These are phyloP conservation scores for Tetramorium alpestre DNA, from an alignment of 1,140 invertebrate species.

Conservation along the genomic window DNA sequence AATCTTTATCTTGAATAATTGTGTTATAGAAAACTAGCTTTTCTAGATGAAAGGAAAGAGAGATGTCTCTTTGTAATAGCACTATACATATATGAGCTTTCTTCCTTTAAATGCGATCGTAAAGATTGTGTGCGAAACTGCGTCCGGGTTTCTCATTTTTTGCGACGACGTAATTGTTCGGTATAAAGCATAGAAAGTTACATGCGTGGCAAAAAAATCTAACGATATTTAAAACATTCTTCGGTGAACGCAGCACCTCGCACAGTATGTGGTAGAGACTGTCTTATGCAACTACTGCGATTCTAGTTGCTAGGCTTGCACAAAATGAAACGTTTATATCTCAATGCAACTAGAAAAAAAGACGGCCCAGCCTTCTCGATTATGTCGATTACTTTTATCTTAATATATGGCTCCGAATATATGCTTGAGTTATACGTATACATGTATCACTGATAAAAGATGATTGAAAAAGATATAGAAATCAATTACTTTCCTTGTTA, in stretches of 20 bases:
- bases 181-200: slow-evolving; percentile 42
- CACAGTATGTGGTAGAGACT: slow-evolving; percentile 27
- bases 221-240: slow-evolving; percentile 56
- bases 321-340: slow-evolving; percentile 45
- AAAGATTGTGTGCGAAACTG: neutral
- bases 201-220: slow-evolving; percentile 46
- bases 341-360: slow-evolving; percentile 3
- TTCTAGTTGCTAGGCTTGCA: slow-evolving; percentile 22
- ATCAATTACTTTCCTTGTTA: neutral
- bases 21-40: neutral
- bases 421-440: neutral
- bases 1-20: neutral
- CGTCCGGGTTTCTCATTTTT: slow-evolving; percentile 50
- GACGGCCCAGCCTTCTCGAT: neutral
- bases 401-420: neutral
- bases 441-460: neutral
- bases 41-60: neutral
- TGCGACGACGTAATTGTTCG: slow-evolving; percentile 37
- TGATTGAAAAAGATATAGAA: too few relatives aligned
- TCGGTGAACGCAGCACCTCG: slow-evolving; percentile 30
- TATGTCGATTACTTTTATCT: neutral
- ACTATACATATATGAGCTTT: neutral
- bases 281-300: slow-evolving; percentile 46
- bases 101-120: neutral
- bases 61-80: neutral